These are phyloP conservation scores for Coenobita brevimanus DNA, from an alignment of 1,140 invertebrate genomes.

Conservation along the genomic window DNA sequence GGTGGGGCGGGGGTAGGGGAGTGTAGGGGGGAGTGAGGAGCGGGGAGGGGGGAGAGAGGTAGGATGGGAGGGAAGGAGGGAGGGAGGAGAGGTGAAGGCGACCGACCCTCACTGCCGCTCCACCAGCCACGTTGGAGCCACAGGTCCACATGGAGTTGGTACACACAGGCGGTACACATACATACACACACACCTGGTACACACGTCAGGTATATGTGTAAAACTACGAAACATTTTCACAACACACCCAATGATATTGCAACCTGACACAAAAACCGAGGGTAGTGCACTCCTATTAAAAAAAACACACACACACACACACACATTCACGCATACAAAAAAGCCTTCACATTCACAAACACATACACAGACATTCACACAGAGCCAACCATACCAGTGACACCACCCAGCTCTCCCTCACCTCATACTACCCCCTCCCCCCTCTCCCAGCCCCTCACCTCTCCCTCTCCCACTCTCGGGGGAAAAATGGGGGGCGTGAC, in stretches of 20 bases:
- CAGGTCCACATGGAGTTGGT: conserved; percentile 18
- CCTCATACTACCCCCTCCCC: background rate
- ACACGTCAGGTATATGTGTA: too few relatives aligned
- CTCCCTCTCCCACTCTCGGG: too few relatives aligned
- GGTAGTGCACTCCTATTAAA: too few relatives aligned
- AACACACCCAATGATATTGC: too few relatives aligned
- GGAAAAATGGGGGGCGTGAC: conserved; percentile 14
- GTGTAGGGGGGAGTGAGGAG: background rate
- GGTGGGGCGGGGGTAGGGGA: conserved; percentile 10
- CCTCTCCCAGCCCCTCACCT: background rate
- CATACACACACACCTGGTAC: too few relatives aligned
- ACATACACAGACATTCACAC: too few relatives aligned
- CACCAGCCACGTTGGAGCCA: conserved; percentile 52
- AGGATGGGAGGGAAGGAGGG: background rate
- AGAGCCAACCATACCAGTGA: too few relatives aligned
- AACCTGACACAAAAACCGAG: too few relatives aligned
- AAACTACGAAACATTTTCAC: too few relatives aligned
- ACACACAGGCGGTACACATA: conserved; percentile 7
- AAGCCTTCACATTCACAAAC: too few relatives aligned
- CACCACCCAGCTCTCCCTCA: conserved; percentile 28
- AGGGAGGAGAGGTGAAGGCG: conserved; percentile 17
- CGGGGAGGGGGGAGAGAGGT: background rate
- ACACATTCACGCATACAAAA: too few relatives aligned
- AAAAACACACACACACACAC: too few relatives aligned
- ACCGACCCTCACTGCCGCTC: conserved; percentile 39